Base-by-base conservation (phyloP, 1,140 invertebrate genomes). In the Pygmarrhopalites habei region DNA sequence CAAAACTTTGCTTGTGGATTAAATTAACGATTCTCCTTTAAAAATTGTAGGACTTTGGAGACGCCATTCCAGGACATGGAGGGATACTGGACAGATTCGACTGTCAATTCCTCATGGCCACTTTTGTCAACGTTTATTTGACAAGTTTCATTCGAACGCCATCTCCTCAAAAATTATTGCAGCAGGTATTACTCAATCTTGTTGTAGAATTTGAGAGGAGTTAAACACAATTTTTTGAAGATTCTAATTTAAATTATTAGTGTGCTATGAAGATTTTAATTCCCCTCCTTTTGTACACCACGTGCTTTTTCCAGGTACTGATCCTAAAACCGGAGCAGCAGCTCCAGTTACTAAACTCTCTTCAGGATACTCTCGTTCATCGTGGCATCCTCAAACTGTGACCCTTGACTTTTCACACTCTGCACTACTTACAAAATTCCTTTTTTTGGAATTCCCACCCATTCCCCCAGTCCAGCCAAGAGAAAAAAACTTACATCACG, bases 81-180 rank as follows among this genome's bases (percentile, higher is more conserved):
- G 96, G 96, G 32, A 92, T 99, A 70, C 96, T 98, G 90, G 96
- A 99, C 79, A 83, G 96, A 70, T 98, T 99, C 79, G 96, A 99
- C 78, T 99, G 96, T 79, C 96, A 99, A 78, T 93, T 95, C 77
- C 81, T 99, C 39, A 99, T 98, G 95, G 94, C 93, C 46, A 95
- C 92, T 52, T 99, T 99, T 81, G 92, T 98, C 15, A 95, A 98
- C 79, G 95, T 98, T 15, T 99, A 98, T 77, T 94, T 97, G 75
- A 89, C 88, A 44, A 94, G 90, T 76, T 98, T 98, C 79, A 95
- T 98, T 79, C 84, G 77, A 83, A 76, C 85, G 73, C 83, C 86
- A 47, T 88, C 88, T 55, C 89, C 89, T 44, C 86, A 90, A 73
- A 92, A 91, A 72, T 79, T 93, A 21, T 77, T 92, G 65, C 87